Conservation (phyloP, 1,140 invertebrate genomes). For the Rhopalosiphum padi region DNA sequence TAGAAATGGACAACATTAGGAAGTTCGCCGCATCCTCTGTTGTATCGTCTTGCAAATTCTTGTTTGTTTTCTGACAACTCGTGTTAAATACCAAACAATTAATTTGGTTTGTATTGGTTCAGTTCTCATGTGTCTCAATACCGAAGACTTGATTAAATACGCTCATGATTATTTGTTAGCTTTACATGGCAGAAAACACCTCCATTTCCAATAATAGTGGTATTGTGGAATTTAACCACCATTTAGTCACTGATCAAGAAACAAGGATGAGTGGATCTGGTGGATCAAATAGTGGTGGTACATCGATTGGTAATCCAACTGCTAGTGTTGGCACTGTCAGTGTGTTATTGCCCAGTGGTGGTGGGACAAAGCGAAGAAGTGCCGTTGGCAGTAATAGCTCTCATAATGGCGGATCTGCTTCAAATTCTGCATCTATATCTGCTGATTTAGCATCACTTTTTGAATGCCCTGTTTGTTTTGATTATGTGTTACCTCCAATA, state of each 20-base stretch:
- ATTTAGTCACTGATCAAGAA: constrained; percentile 45
- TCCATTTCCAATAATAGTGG: constrained; percentile 3
- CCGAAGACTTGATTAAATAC: background rate
- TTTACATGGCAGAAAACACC: constrained; percentile 55
- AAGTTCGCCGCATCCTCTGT: background rate
- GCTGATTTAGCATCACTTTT: constrained; percentile 93
- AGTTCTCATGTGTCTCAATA: constrained; percentile 29
- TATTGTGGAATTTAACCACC: constrained; percentile 46
- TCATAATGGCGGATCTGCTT: constrained; percentile 25
- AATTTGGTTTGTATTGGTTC: background rate
- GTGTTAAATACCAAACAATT: background rate
- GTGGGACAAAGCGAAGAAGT: constrained; percentile 41
- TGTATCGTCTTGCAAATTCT: background rate
- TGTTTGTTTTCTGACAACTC: constrained; percentile 27
- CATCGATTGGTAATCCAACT: constrained; percentile 42
- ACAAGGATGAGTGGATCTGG: constrained; percentile 50
- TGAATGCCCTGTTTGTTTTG: constrained; percentile 99
- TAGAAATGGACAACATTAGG: background rate
- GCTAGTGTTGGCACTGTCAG: constrained; percentile 22
- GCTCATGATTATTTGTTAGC: background rate
- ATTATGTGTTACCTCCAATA: constrained; percentile 98
- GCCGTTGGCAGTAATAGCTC: constrained; percentile 20
- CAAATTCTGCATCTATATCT: constrained; percentile 63
- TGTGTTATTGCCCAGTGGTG: constrained; percentile 45
- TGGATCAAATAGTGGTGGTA: constrained; percentile 34